Evolutionary conservation across 2,888 invertebrate species (phyloP).

Genomic region (Eumerus sabulonum): DNA sequence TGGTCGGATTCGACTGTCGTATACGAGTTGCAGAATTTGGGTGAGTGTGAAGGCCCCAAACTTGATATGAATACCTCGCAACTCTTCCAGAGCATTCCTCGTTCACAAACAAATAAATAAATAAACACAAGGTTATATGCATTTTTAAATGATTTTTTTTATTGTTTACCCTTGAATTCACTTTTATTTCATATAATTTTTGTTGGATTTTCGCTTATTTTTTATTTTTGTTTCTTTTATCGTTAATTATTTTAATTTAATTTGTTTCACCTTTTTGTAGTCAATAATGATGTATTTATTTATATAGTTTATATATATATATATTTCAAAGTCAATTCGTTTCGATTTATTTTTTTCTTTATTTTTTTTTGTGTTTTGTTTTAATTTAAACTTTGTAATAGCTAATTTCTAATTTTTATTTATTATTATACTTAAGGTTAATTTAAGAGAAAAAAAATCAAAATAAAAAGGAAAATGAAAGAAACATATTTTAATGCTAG

Average conservation of each 20-base stretch:
- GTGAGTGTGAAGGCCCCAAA: too few relatives aligned
- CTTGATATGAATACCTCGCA: too few relatives aligned
- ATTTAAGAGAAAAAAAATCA: conserved; percentile 8
- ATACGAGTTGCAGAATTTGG: too few relatives aligned
- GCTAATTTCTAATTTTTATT: conserved; percentile 52
- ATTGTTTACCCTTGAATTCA: conserved; percentile 67
- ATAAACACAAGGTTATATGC: conserved; percentile 30
- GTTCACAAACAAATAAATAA: too few relatives aligned
- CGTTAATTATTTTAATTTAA: too few relatives aligned
- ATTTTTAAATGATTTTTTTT: conserved; percentile 66
- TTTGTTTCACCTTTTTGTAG: conserved; percentile 34
- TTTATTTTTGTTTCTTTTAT: conserved; percentile 39
- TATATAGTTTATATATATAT: conserved; percentile 16
- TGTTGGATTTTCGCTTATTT: conserved; percentile 40
- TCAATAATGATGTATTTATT: conserved; percentile 65
- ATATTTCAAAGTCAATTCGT: conserved; percentile 65
- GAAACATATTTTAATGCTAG: conserved; percentile 51
- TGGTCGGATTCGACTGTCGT: too few relatives aligned
- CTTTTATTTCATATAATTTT: conserved; percentile 63
- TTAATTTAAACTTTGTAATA: conserved; percentile 68
- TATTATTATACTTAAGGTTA: conserved; percentile 55
- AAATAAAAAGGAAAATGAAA: conserved; percentile 52
- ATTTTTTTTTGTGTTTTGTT: conserved; percentile 7
- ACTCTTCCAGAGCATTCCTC: too few relatives aligned
- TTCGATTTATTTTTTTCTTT: too few relatives aligned